Percentiles rank a stretch among this genome's conserved stretches.
Evolutionary conservation across 1,140 invertebrate species (phyloP).

Genomic region (Hylaeus anthracinus): DNA sequence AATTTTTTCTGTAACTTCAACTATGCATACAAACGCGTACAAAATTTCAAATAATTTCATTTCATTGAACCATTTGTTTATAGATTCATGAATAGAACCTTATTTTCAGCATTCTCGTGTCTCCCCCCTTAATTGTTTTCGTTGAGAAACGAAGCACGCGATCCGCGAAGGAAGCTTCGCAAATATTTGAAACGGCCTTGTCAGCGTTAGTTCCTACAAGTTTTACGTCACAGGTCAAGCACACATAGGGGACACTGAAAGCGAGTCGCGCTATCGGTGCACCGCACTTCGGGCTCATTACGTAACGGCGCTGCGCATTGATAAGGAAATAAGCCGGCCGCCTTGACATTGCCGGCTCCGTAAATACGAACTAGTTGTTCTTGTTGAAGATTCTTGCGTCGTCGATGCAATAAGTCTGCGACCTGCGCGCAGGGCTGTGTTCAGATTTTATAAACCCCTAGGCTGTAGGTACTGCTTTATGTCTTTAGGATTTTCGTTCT

Average conservation of each 20-base stretch:
- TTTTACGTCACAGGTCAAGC: conserved; percentile 64
- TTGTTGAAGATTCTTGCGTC: conserved; percentile 21
- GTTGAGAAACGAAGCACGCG: conserved; percentile 12
- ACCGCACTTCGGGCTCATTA: conserved; percentile 50
- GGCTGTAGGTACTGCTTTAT: too few species aligned
- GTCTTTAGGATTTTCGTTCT: too few species aligned
- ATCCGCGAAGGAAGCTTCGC: conserved; percentile 16
- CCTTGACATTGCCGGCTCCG: conserved; percentile 61
- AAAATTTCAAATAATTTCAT: too few species aligned
- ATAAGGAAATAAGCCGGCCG: conserved; percentile 63
- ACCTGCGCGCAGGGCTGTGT: background rate
- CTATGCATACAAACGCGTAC: too few species aligned
- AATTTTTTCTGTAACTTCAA: too few species aligned
- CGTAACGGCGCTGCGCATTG: conserved; percentile 53
- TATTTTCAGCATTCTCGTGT: too few species aligned
- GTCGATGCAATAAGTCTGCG: background rate
- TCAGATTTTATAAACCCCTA: too few species aligned
- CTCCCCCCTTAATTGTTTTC: background rate
- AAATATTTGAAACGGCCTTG: conserved; percentile 54
- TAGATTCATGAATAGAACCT: too few species aligned
- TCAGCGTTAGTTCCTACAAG: conserved; percentile 19
- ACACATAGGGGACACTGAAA: conserved; percentile 65
- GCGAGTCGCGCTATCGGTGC: conserved; percentile 62
- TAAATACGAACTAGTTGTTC: conserved; percentile 37
- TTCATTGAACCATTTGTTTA: too few species aligned